phyloP scores from a whole-genome alignment of 2,888 invertebrate genomes.

The Pyrrhosoma nymphula region DNA sequence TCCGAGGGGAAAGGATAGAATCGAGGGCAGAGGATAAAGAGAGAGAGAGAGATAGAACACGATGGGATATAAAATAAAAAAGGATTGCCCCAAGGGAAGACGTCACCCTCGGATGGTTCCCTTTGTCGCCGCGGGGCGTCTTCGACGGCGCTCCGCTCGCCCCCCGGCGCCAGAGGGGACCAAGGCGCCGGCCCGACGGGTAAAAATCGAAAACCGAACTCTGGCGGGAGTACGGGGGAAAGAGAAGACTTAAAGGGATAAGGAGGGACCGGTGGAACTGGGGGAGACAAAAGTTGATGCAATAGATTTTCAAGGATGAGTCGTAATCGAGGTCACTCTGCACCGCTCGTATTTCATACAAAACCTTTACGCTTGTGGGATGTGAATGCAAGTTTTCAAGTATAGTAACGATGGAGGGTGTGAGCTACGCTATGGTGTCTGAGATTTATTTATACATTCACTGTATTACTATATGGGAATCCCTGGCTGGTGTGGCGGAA shows the following conservation, averaged over 20 bases:
- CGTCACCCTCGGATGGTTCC: slow-evolving; percentile 46
- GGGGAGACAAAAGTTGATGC: background rate
- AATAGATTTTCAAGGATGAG: too few relatives aligned
- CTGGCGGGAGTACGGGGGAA: background rate
- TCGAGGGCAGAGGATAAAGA: background rate
- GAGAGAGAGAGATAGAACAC: background rate
- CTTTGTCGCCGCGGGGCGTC: slow-evolving; percentile 54
- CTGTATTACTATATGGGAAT: too few relatives aligned
- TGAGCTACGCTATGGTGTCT: too few relatives aligned
- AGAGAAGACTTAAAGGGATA: background rate
- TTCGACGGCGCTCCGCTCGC: slow-evolving; percentile 58
- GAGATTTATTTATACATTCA: too few relatives aligned
- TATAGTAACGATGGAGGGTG: too few relatives aligned
- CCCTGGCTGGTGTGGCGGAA: too few relatives aligned
- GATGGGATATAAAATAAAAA: background rate
- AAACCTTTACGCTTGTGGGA: too few relatives aligned
- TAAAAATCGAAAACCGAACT: slow-evolving; percentile 64
- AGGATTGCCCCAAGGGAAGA: background rate
- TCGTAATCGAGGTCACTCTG: too few relatives aligned
- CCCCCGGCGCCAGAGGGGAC: slow-evolving; percentile 34
- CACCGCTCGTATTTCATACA: too few relatives aligned
- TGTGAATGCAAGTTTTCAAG: too few relatives aligned
- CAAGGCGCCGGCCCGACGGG: slow-evolving; percentile 51
- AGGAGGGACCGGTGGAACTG: background rate
- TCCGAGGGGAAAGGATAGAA: background rate